These are phyloP conservation scores for Capitulum mitella DNA, from an alignment of 2,888 invertebrate genomes.

Conservation along the genomic window DNA sequence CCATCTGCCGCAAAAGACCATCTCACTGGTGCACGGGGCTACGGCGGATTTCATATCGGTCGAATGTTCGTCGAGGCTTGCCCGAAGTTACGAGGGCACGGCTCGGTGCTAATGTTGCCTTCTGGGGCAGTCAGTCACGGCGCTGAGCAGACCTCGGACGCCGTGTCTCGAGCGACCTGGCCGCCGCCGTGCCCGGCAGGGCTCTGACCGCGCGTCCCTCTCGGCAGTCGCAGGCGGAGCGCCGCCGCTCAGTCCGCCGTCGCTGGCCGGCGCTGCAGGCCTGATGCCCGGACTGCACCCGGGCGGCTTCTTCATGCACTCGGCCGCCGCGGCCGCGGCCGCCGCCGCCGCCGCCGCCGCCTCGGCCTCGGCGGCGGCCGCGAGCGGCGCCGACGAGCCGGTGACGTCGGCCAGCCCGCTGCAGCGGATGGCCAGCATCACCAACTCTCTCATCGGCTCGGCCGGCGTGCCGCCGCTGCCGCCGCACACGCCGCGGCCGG, in stretches of 20 bases:
- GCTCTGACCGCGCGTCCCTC: no score
- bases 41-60: no score
- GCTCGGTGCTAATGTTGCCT: no score
- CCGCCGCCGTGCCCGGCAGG: no score
- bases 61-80: no score
- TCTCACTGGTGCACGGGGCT: no score
- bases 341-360: constrained; percentile 32
- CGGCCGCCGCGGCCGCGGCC: constrained; percentile 37
- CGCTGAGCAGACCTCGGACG: no score
- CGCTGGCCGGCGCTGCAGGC: not conserved
- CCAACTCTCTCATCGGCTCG: constrained; percentile 81
- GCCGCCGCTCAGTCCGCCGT: constrained; percentile 1
- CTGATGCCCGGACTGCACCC: constrained; percentile 28
- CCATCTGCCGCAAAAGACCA: no score
- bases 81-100: no score
- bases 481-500: constrained; percentile 60
- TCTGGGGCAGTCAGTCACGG: no score
- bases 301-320: constrained; percentile 27
- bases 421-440: constrained; percentile 96
- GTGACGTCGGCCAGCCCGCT: constrained; percentile 65
- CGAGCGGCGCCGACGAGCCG: constrained; percentile 30
- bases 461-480: constrained; percentile 31
- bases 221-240: no score
- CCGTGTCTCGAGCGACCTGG: no score
- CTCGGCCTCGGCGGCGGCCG: constrained; percentile 17